Base-by-base conservation (phyloP, 2,113 vertebrate species). In the Rhipidura dahli region DNA sequence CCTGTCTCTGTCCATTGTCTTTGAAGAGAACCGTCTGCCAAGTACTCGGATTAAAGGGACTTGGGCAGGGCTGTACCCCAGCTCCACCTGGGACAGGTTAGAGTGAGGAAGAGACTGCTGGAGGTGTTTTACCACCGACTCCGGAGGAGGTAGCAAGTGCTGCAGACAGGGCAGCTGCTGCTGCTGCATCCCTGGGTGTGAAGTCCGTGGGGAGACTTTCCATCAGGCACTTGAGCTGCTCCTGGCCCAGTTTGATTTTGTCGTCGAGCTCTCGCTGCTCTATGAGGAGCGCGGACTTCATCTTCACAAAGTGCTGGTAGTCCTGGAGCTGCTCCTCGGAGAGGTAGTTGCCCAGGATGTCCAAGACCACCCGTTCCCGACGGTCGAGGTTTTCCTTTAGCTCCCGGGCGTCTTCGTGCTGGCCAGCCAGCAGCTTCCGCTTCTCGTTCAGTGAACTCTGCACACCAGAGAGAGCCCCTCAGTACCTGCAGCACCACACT, bases 311-410 rank as follows among this genome's bases (percentile, higher is more conserved):
- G 73, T 91, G 98, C 87, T 98, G 98, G 97, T 99, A 99, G 80
- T 99, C 98, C 45, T 96, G 98, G 39, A 99, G 98, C 91, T 99
- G 98, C 2, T 97, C 95, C 15, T 93, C 94, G 0, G 97, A 98
- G 60, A 99, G 98, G 98, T 99, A 98, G 79, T 97, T 97, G 57
- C 97, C 96, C 95, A 99, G 97, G 96, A 99, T 99, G 78, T 97
- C 97, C 91, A 98, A 94, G 56, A 99, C 99, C 45, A 99, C 97
- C 0, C 98, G 98, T 79, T 99, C 98, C 35, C 99, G 98, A 2
- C 99, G 99, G 93, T 99, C 99, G 45, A 99, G 96, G 96, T 99
- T 99, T 94, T 99, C 99, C 98, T 99, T 99, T 71, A 99, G 98
- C 91, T 99, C 99, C 17, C 98, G 96, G 26, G 99, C 99, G 0